Conservation (phyloP, 2,113 vertebrate species). For the Nannobrachium achirus region DNA sequence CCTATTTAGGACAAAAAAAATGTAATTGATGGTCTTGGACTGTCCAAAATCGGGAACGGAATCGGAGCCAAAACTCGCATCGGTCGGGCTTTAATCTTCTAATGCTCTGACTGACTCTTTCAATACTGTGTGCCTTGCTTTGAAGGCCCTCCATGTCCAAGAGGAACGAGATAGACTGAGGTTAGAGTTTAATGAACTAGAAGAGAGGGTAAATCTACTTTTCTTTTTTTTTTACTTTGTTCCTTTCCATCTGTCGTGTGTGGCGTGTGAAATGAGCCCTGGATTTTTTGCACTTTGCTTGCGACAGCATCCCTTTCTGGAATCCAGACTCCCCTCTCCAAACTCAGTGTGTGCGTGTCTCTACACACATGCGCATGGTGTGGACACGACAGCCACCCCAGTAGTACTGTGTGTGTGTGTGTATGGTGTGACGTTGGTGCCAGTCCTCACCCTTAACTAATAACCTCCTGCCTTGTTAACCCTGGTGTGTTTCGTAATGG, state of each 20-base stretch:
- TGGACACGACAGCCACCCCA: constrained; percentile 43
- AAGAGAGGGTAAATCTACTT: constrained; percentile 87
- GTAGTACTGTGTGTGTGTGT: constrained; percentile 56
- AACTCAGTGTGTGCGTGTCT: constrained; percentile 43
- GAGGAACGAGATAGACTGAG: constrained; percentile 87
- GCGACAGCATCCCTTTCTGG: constrained; percentile 61
- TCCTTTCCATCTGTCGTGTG: constrained; percentile 60
- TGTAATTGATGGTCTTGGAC: no score
- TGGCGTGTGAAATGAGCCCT: constrained; percentile 67
- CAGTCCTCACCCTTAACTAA: constrained; percentile 43
- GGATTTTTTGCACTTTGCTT: constrained; percentile 70
- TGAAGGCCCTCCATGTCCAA: constrained; percentile 83
- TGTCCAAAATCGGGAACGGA: no score
- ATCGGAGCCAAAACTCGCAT: no score
- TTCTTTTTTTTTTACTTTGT: constrained; percentile 60
- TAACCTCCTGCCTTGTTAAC: constrained; percentile 27
- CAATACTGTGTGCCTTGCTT: constrained; percentile 80
- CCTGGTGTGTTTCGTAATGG: constrained; percentile 43
- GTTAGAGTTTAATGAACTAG: constrained; percentile 88
- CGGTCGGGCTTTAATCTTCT: not conserved
- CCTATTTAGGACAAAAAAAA: no score
- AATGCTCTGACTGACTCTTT: constrained; percentile 47
- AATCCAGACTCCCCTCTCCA: constrained; percentile 55
- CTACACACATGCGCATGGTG: constrained; percentile 27
- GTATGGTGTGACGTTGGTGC: not conserved